Evolutionary conservation across 2,113 vertebrate genomes (phyloP).

Genomic region (Hirundichthys speculiger): DNA sequence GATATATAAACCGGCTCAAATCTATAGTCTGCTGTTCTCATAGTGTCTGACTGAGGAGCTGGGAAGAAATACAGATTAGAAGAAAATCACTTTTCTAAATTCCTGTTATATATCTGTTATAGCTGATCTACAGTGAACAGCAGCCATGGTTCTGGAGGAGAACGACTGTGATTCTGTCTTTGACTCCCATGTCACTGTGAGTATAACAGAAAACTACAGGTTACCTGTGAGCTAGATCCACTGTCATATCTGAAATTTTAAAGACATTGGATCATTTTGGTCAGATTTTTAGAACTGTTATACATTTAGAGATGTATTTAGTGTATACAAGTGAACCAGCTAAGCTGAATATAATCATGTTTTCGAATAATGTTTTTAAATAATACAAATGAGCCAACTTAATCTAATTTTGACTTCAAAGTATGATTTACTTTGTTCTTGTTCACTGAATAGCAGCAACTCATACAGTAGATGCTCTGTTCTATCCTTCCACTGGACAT

Average conservation of each 20-base stretch:
- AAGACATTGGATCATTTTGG: too few species aligned
- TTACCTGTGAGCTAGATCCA: not conserved
- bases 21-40: slow-evolving; percentile 16
- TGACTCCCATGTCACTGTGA: slow-evolving; percentile 77
- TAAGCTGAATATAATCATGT: too few species aligned
- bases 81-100: not conserved
- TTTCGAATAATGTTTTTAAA: too few species aligned
- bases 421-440: too few species aligned
- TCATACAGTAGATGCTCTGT: not conserved
- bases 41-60: not conserved
- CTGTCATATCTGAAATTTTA: not conserved
- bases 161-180: slow-evolving; percentile 81
- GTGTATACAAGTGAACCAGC: too few species aligned
- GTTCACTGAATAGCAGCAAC: not conserved
- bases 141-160: slow-evolving; percentile 85
- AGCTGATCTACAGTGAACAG: slow-evolving; percentile 35
- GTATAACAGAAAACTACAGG: slow-evolving; percentile 38
- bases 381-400: too few species aligned
- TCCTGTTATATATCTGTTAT: not conserved
- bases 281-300: too few species aligned
- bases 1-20: slow-evolving; percentile 73
- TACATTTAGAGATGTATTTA: too few species aligned
- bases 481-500: too few species aligned
- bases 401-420: too few species aligned
- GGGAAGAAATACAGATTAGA: not conserved